A percentile compares a stretch with the other conserved stretches of the same genome.
These are phyloP conservation scores for Manacus vitellinus DNA, from an alignment of 2,113 vertebrate genomes.

Conservation along the genomic window DNA sequence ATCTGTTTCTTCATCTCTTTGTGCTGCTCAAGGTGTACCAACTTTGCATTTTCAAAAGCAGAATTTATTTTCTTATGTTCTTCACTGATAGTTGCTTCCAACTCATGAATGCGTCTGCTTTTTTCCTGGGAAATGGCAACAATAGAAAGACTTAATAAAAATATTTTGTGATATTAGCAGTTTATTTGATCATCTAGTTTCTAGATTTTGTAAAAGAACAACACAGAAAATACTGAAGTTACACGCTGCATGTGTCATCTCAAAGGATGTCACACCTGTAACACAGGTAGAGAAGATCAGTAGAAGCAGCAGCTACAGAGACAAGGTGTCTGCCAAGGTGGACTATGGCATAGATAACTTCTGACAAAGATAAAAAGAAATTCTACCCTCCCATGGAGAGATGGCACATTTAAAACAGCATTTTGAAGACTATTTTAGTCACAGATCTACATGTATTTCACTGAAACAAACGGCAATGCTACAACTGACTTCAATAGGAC, in stretches of 20 bases:
- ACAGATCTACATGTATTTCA: neutral
- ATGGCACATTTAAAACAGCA: neutral
- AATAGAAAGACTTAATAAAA: conserved; percentile 1
- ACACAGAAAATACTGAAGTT: neutral
- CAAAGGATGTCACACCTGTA: neutral
- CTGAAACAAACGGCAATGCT: neutral
- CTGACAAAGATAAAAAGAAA: neutral
- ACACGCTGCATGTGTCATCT: neutral
- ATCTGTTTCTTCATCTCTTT: conserved; percentile 85
- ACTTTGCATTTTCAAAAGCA: conserved; percentile 82
- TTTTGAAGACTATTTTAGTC: neutral
- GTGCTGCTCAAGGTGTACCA: conserved; percentile 77
- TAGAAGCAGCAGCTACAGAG: neutral
- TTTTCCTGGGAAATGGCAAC: conserved; percentile 75
- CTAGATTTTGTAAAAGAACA: neutral
- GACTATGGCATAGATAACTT: neutral
- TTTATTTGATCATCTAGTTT: neutral
- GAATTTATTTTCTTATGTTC: conserved; percentile 81
- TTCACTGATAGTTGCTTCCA: conserved; percentile 81
- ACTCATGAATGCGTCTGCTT: conserved; percentile 76
- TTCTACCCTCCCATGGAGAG: neutral
- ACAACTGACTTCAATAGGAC: neutral
- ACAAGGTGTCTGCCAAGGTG: neutral
- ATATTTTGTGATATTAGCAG: neutral
- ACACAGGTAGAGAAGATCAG: neutral